Evolutionary conservation across 1,140 invertebrate species (phyloP).

Genomic region (Penaeus chinensis): DNA sequence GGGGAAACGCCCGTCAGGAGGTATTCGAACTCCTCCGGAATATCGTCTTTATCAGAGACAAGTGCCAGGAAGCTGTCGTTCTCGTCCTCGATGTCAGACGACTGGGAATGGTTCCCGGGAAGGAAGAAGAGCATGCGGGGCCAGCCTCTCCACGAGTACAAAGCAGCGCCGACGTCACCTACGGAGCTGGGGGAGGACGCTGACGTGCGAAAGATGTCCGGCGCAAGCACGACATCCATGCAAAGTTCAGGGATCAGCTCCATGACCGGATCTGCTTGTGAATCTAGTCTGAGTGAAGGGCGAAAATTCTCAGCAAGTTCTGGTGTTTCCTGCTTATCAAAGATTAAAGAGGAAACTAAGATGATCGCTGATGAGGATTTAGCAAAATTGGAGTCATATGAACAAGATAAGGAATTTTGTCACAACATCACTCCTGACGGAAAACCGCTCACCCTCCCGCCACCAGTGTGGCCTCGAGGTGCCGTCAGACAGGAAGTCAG

Average conservation of each 20-base stretch:
- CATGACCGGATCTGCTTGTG: conserved; percentile 20
- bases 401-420: conserved; percentile 30
- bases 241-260: conserved; percentile 55
- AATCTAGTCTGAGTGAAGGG: conserved; percentile 37
- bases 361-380: conserved; percentile 32
- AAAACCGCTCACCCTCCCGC: conserved; percentile 39
- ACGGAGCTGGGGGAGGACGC: conserved; percentile 1
- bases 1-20: conserved; percentile 38
- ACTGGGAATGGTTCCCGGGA: conserved; percentile 64
- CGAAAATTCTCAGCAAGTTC: conserved; percentile 58
- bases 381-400: conserved; percentile 42
- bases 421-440: conserved; percentile 51
- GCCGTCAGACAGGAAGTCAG: conserved; percentile 2
- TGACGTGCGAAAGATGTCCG: conserved; percentile 49
- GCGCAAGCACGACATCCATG: conserved; percentile 35
- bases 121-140: conserved; percentile 49
- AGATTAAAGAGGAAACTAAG: conserved; percentile 58
- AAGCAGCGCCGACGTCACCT: background rate
- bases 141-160: background rate
- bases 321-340: conserved; percentile 56
- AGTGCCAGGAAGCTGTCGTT: conserved; percentile 57
- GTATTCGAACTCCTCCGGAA: conserved; percentile 57
- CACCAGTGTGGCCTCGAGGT: conserved; percentile 55
- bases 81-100: conserved; percentile 48
- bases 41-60: conserved; percentile 60